These are phyloP conservation scores for Lamellibrachia luymesi DNA, from an alignment of 1,140 invertebrate species.

Conservation along the genomic window DNA sequence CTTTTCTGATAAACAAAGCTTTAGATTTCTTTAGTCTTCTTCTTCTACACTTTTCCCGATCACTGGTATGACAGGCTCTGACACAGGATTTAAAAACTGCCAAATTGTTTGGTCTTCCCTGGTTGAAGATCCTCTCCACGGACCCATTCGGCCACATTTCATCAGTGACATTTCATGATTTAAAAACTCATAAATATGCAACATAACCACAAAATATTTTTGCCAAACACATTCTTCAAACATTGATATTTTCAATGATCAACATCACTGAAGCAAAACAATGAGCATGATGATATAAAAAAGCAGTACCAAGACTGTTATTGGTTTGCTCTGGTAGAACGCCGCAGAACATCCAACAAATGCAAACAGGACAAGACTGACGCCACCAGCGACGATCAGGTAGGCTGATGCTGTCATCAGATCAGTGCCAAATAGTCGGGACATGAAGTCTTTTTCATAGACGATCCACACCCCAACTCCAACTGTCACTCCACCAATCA, in stretches of 20 bases:
- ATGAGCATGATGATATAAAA: background rate
- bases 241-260: background rate
- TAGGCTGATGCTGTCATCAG: constrained; percentile 6
- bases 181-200: background rate
- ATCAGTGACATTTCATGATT: no score
- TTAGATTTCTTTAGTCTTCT: no score
- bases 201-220: background rate
- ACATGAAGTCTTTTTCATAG: constrained; percentile 7
- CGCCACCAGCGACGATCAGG: background rate
- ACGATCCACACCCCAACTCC: constrained; percentile 4
- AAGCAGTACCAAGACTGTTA: constrained; percentile 9
- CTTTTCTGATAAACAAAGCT: no score
- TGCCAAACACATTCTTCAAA: background rate
- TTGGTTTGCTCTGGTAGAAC: constrained; percentile 11
- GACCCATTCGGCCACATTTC: no score
- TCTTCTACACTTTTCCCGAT: no score
- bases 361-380: background rate
- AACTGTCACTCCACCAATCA: background rate
- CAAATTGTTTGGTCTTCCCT: no score
- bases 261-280: background rate
- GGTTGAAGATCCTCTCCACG: no score
- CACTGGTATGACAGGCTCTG: no score
- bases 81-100: no score
- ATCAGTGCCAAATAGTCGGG: constrained; percentile 1
- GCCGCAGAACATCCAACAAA: constrained; percentile 20